Evolutionary conservation across 53 echinoderm and acorn worm species (phyloP), one percentile per base, ranked within the genome.

Genomic region (Holothuria leucospilota): DNA sequence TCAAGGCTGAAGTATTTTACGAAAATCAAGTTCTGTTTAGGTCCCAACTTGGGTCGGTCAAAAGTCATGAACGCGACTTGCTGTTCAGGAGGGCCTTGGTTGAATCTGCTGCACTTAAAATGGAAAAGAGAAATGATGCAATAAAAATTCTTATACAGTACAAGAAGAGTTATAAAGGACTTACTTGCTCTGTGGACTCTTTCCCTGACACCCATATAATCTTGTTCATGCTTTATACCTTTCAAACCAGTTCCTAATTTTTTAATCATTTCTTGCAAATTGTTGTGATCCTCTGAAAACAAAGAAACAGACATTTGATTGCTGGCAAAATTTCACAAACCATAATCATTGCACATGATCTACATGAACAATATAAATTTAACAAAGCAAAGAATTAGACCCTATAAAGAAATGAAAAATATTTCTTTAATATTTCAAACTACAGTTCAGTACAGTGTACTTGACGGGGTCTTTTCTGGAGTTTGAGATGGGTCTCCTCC

Each of bases 181-280:
- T 96, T 89, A 96, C 96, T 96, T 87, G 96, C 88, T 87, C 96
- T 93, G 70, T 96, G 96, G 5, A 96, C 94, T 60, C 96, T 67
- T 86, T 96, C 96, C 81, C 96, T 91, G 82, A 96, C 92, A 86
- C 94, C 94, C 96, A 96, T 96, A 73, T 96, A 96, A 65, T 96
- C 94, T 65, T 93, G 90, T 82, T 96, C 96, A 87, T 96, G 96
- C 84, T 94, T 93, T 29, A 96, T 92, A 10, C 90, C 94, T 13
- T 94, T 96, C 30, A 96, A 89, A 14, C 94, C 96, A 20, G 96
- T 94, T 13, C 94, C 92, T 70, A 96, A 85, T 70, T 96, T 90
- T 78, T 96, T 96, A 12, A 94, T 92, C 96, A 96, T 96, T 62
- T 96, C 94, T 66, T 96, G 93, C 10, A 96, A 81, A 62, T 96